Base-by-base conservation (phyloP, 2,113 vertebrate genomes). In the Thomomys bottae region DNA sequence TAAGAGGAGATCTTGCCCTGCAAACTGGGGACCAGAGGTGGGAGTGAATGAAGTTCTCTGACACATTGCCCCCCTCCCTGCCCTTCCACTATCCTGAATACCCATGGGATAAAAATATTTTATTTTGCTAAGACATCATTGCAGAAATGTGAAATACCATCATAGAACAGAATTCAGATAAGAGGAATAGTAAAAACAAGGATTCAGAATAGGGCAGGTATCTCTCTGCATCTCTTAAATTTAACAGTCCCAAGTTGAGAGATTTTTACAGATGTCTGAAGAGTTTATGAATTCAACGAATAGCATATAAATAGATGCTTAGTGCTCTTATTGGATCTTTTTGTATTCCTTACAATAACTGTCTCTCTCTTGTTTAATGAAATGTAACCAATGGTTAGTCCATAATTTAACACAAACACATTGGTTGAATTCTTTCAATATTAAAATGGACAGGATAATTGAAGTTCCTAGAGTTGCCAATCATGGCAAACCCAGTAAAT, bases 391-490 rank as follows among this genome's bases (percentile, higher is more conserved):
- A 24, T 12, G 34, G 9, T 67, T 94, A 30, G 38, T 63, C 87
- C 54, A 6, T 81, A 76, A 88, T 81, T 73, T 40, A 15, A 79
- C 32, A 21, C 67, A 80, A 84, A 28, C 10, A 76, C 40, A 57
- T 70, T 82, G 49, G 66, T 89, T 85, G 61, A 89, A 54, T 45
- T 77, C 63, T 88, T 76, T 82, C 1, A 42, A 81, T 63, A 92
- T 88, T 76, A 63, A 94, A 96, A 92, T 54, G 34, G 78, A 78
- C 77, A 90, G 78, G 94, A 81, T 71, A 96, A 91, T 59, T 11
- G 68, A 91, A 72, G 45, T 63, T 95, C 49, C 67, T 89, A 92
- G 90, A 96, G 82, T 2, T 34, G 84, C 24, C 34, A 64, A 15
- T 70, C 81, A 59, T 21, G n/a, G 49, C 8, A 82, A 88, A 54